These are phyloP conservation scores for Drosophila neonasuta DNA, from an alignment of 2,888 invertebrate species.

Conservation along the genomic window DNA sequence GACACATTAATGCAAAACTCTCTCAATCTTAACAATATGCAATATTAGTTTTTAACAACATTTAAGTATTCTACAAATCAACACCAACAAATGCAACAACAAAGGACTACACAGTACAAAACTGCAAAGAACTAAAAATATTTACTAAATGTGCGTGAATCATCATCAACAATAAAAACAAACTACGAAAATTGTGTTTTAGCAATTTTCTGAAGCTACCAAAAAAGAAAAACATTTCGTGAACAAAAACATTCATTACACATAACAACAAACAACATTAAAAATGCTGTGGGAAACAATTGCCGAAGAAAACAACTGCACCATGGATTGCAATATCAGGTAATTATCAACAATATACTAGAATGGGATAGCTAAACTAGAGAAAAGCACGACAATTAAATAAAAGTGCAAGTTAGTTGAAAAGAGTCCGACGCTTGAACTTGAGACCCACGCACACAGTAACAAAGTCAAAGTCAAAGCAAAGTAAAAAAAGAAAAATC, in stretches of 20 bases:
- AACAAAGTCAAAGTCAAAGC: constrained; percentile 21
- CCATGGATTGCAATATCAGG: constrained; percentile 82
- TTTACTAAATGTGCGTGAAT: constrained; percentile 54
- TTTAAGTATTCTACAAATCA: constrained; percentile 23
- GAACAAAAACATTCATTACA: constrained; percentile 23
- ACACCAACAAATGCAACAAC: constrained; percentile 42
- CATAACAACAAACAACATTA: constrained; percentile 26
- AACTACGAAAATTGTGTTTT: constrained; percentile 75
- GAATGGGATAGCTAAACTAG: constrained; percentile 29
- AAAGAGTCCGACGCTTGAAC: constrained; percentile 46
- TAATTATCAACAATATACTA: constrained; percentile 66
- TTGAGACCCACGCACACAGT: constrained; percentile 37
- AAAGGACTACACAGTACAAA: constrained; percentile 60
- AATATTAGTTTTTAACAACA: constrained; percentile 66
- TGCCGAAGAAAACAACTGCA: constrained; percentile 79
- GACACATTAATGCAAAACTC: constrained; percentile 53
- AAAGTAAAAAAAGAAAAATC: constrained; percentile 17
- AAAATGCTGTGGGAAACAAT: constrained; percentile 82
- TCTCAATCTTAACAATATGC: constrained; percentile 50
- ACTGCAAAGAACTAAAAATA: constrained; percentile 33
- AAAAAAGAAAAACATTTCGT: constrained; percentile 16
- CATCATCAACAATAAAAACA: constrained; percentile 31
- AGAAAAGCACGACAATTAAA: constrained; percentile 22
- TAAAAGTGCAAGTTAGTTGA: constrained; percentile 66
- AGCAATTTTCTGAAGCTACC: constrained; percentile 68